phyloP scores from a whole-genome alignment of 30 jellyfish, hydroid and myxozoan genomes.

The Mastigias papua region DNA sequence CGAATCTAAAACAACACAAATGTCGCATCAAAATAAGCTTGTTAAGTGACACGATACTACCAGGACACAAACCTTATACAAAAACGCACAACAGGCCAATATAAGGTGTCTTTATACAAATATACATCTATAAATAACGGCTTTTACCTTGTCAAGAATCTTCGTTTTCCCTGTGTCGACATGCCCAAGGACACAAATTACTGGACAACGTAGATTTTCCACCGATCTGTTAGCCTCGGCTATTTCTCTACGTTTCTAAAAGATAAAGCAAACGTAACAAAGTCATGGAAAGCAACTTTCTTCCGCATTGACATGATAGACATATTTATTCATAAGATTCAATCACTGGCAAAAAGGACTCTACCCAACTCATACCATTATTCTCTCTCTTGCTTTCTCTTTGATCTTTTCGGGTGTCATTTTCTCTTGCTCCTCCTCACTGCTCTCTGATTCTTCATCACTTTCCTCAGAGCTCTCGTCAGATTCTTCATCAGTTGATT shows the following conservation, averaged over 20 bases:
- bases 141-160: conserved; percentile 96
- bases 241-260: conserved; percentile 80
- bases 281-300: background rate
- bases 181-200: conserved; percentile 97
- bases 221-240: conserved; percentile 82
- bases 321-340: background rate
- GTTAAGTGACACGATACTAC: background rate
- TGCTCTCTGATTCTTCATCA: conserved; percentile 73
- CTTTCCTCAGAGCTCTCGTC: conserved; percentile 40
- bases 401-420: conserved; percentile 87
- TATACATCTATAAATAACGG: no score
- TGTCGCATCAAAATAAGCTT: background rate
- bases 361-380: conserved; percentile 48
- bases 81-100: no score
- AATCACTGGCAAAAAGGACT: background rate
- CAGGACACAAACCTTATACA: no score
- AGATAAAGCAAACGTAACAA: background rate
- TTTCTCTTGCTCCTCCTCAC: conserved; percentile 78
- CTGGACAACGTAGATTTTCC: conserved; percentile 91
- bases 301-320: background rate
- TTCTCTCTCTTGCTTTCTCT: conserved; percentile 85
- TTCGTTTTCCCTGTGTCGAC: conserved; percentile 99
- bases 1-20: conserved; percentile 79
- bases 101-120: no score
- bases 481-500: no score